Conservation (phyloP, 2,888 invertebrate species). For the Chrysodeixis includens region DNA sequence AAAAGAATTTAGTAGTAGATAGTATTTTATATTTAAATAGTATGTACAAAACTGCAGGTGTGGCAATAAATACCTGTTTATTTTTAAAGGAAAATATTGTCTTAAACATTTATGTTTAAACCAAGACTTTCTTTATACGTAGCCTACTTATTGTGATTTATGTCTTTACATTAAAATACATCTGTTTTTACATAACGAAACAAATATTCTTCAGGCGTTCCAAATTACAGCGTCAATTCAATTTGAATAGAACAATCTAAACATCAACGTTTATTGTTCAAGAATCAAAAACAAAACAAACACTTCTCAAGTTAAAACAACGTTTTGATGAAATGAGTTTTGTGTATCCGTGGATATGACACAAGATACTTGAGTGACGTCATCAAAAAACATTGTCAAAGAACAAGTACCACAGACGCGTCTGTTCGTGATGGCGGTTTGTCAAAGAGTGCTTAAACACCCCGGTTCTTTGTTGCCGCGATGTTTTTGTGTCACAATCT, state of each 20-base stretch:
- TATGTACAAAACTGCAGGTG: conserved; percentile 1
- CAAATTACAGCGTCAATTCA: conserved; percentile 4
- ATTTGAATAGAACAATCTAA: conserved; percentile 40
- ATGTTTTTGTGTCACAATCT: conserved; percentile 70
- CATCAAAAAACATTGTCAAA: conserved; percentile 67
- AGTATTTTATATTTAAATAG: not conserved
- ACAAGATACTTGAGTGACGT: conserved; percentile 61
- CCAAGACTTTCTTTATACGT: not conserved
- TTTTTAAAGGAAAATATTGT: not conserved
- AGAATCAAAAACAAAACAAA: conserved; percentile 30
- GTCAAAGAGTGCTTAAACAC: conserved; percentile 70
- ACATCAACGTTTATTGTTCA: conserved; percentile 36
- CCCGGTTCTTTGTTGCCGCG: conserved; percentile 73
- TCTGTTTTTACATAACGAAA: not conserved
- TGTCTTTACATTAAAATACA: not conserved
- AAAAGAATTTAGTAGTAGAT: too few species aligned
- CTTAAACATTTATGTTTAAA: not conserved
- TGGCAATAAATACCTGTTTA: not conserved
- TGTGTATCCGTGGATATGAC: conserved; percentile 51
- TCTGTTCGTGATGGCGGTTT: conserved; percentile 62
- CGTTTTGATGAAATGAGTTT: conserved; percentile 50
- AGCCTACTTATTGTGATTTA: not conserved
- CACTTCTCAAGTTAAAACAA: conserved; percentile 42
- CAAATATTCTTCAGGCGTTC: not conserved
- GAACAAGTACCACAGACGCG: conserved; percentile 67